Evolutionary conservation across 2,113 vertebrate genomes (phyloP).

Genomic region (Panurus biarmicus): DNA sequence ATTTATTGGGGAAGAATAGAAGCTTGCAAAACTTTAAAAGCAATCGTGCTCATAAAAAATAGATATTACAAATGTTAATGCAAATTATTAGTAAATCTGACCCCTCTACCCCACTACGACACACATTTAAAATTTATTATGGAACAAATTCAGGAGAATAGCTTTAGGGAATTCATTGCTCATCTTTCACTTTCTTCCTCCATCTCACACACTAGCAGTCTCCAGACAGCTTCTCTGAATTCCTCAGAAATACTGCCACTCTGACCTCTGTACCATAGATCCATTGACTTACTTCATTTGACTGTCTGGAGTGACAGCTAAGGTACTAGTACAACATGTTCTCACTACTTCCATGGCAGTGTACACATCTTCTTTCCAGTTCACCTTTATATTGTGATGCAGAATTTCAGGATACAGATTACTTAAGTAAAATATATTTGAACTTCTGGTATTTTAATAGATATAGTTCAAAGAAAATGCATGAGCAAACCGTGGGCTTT

Average conservation of each 20-base stretch:
- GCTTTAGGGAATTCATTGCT: slow-evolving; percentile 57
- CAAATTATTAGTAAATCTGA: slow-evolving; percentile 62
- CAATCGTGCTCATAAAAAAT: slow-evolving; percentile 1
- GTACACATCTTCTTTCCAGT: slow-evolving; percentile 16
- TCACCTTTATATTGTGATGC: slow-evolving; percentile 45
- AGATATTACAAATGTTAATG: slow-evolving; percentile 49
- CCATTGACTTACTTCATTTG: slow-evolving; percentile 63
- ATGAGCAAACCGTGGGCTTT: background rate
- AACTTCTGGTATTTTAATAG: background rate
- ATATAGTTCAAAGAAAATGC: background rate
- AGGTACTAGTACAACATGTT: slow-evolving; percentile 64
- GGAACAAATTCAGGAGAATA: slow-evolving; percentile 40
- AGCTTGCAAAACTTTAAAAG: slow-evolving; percentile 17
- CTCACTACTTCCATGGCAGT: slow-evolving; percentile 48
- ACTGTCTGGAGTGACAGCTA: slow-evolving; percentile 60
- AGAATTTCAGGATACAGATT: background rate
- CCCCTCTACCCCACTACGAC: background rate
- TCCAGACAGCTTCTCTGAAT: slow-evolving; percentile 63
- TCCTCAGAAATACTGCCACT: slow-evolving; percentile 58
- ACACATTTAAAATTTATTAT: slow-evolving; percentile 56
- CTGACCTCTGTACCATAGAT: slow-evolving; percentile 57
- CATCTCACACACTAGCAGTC: slow-evolving; percentile 50
- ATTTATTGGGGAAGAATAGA: background rate
- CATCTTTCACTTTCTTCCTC: slow-evolving; percentile 54
- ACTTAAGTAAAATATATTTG: background rate